Base-by-base conservation (phyloP, 1,140 invertebrate species). In the Pogonomyrmex barbatus region DNA sequence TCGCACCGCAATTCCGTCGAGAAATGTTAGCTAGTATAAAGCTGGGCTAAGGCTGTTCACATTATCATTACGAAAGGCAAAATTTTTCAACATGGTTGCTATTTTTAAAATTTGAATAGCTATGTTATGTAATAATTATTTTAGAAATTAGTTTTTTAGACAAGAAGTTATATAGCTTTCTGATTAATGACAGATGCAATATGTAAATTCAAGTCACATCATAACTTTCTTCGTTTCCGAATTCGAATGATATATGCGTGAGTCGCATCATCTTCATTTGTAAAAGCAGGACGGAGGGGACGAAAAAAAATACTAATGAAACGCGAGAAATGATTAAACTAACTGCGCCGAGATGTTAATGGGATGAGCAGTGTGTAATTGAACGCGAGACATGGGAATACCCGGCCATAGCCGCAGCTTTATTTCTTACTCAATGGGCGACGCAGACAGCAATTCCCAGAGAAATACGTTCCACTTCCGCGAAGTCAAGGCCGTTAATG, bases 401-500 rank as follows among this genome's bases (percentile, higher is more conserved):
- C 88, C 76, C 85, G 65, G 63, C 86, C 88, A 67, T 86, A 86
- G 82, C 86, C 39, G 76, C 68, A 67, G 89, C 88, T 90, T 90
- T 90, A 90, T 90, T 90, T 90, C 89, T 90, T 88, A 88, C 86
- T 82, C 88, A 70, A 90, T 90, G 88, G 86, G 84, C 77, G 86
- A 90, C 81, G 86, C 81, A 88, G 89, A 90, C 89, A 90, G 89
- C 86, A 90, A 90, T 90, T 90, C 88, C 82, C 88, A 70, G 86
- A 90, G 86, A 90, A 90, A 88, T 90, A 90, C 86, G 88, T 68
- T 83, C 88, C 86, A 88, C 76, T 90, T 88, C 82, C 86, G 81
- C 75, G 33, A 79, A 88, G 88, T 88, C 89, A 88, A 85, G 89
- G 82, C 87, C 90, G 90, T 91, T 91, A 91, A 91, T 91, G 90